Conservation (phyloP, 2,797 vertebrate genomes). For the Tapirus indicus region DNA sequence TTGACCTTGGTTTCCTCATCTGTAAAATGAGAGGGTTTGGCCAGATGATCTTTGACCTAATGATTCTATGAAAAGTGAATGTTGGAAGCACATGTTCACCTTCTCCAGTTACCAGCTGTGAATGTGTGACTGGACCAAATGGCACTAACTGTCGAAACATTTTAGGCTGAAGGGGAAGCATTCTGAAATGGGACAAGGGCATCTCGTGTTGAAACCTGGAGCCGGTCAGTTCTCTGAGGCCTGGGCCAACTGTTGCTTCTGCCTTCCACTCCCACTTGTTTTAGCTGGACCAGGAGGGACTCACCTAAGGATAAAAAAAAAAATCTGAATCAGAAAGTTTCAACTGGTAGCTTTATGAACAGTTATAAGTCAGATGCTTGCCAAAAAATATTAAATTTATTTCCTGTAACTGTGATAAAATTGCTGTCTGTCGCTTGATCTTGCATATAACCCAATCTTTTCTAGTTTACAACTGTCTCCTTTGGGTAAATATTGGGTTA, state of each 20-base stretch:
- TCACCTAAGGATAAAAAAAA: neutral
- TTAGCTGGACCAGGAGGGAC: neutral
- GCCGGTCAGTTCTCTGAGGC: neutral
- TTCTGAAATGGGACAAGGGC: conserved; percentile 81
- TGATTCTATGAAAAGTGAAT: conserved; percentile 64
- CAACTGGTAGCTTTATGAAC: neutral
- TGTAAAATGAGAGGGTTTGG: conserved; percentile 42
- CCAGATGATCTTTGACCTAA: conserved; percentile 62
- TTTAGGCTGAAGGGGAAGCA: conserved; percentile 80
- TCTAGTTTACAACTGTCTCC: neutral
- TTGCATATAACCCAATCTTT: neutral
- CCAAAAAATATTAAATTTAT: neutral
- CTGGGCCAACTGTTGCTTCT: neutral
- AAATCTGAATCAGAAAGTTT: neutral
- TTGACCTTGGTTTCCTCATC: conserved; percentile 74
- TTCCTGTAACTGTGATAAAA: neutral
- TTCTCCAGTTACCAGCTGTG: conserved; percentile 66
- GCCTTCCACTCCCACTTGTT: neutral
- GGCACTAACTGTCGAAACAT: conserved; percentile 62
- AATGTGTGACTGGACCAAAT: conserved; percentile 5
- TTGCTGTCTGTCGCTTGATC: neutral
- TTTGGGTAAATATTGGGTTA: neutral
- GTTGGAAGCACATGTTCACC: conserved; percentile 24
- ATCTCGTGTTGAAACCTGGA: conserved; percentile 72
- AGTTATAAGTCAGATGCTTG: neutral